A percentile compares a stretch with the other conserved stretches of the same genome.
Conservation (phyloP, 2,888 invertebrate species). For the Prosopocoilus inquinatus region DNA sequence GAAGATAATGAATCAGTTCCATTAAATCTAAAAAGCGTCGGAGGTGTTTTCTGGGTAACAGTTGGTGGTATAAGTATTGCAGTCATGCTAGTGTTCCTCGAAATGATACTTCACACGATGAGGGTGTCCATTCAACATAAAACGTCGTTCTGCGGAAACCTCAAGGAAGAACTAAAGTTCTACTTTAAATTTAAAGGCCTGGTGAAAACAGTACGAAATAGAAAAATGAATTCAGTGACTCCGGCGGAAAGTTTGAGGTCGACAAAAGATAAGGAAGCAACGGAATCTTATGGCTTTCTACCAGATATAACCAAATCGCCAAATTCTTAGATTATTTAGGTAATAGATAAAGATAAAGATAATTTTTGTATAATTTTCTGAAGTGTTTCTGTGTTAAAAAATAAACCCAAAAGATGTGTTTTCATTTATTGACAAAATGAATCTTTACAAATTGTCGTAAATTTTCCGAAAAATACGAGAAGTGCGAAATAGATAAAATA, state of each 20-base stretch:
- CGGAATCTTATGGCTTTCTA: slow-evolving; percentile 11
- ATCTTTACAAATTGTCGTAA: too few relatives aligned
- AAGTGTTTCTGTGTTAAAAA: too few relatives aligned
- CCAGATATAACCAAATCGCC: slow-evolving; percentile 11
- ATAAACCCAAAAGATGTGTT: too few relatives aligned
- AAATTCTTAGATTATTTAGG: too few relatives aligned
- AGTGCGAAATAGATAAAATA: too few relatives aligned
- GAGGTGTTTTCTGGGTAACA: slow-evolving; percentile 76
- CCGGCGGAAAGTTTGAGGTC: slow-evolving; percentile 14
- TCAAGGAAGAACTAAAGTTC: slow-evolving; percentile 67
- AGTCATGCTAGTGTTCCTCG: slow-evolving; percentile 64
- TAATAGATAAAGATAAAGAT: too few relatives aligned
- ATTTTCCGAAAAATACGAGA: too few relatives aligned
- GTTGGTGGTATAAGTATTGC: slow-evolving; percentile 64
- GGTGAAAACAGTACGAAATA: slow-evolving; percentile 60
- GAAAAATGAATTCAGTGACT: slow-evolving; percentile 23
- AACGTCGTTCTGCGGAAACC: slow-evolving; percentile 64
- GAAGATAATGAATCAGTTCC: slow-evolving; percentile 33
- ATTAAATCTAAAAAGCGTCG: slow-evolving; percentile 72
- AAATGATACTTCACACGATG: slow-evolving; percentile 60
- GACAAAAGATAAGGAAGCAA: not conserved
- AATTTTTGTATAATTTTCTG: too few relatives aligned
- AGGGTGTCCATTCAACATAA: slow-evolving; percentile 42
- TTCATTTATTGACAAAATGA: too few relatives aligned
- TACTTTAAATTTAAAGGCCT: slow-evolving; percentile 69